phyloP scores from a whole-genome alignment of 2,113 vertebrate genomes.

The Heliornis fulica region DNA sequence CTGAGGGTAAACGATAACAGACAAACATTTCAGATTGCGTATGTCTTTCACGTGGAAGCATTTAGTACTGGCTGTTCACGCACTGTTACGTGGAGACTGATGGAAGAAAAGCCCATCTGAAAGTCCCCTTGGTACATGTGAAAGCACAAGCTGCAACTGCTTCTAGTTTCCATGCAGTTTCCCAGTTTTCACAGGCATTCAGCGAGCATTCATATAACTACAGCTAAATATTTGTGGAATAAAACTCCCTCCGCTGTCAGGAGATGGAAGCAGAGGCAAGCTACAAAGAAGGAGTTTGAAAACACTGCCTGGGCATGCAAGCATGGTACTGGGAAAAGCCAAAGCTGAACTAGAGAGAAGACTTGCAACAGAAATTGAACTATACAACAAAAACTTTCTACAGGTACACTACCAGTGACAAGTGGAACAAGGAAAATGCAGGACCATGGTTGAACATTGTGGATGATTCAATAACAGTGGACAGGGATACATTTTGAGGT shows the following conservation, averaged over 20 bases:
- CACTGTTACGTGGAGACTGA: background rate
- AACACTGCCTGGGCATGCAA: background rate
- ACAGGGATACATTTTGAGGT: accelerated
- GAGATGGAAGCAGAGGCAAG: slow-evolving; percentile 34
- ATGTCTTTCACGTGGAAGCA: background rate
- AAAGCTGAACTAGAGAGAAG: background rate
- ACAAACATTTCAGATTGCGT: background rate
- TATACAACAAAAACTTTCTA: background rate
- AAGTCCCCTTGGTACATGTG: background rate
- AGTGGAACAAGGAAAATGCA: background rate
- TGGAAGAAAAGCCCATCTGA: background rate
- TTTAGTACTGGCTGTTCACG: background rate
- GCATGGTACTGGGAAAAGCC: background rate
- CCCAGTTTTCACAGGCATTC: background rate
- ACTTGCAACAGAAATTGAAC: background rate
- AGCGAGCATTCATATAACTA: background rate
- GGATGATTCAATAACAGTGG: background rate
- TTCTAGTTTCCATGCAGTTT: background rate
- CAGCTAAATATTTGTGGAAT: background rate
- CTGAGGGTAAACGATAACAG: background rate
- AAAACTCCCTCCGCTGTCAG: slow-evolving; percentile 19
- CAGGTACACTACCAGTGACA: background rate
- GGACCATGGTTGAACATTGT: background rate
- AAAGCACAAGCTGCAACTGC: background rate
- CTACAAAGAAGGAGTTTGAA: background rate